Evolutionary conservation across 2,797 vertebrate species (phyloP), one percentile per base, ranked within the genome.

Genomic region (Tarsius wallacei): DNA sequence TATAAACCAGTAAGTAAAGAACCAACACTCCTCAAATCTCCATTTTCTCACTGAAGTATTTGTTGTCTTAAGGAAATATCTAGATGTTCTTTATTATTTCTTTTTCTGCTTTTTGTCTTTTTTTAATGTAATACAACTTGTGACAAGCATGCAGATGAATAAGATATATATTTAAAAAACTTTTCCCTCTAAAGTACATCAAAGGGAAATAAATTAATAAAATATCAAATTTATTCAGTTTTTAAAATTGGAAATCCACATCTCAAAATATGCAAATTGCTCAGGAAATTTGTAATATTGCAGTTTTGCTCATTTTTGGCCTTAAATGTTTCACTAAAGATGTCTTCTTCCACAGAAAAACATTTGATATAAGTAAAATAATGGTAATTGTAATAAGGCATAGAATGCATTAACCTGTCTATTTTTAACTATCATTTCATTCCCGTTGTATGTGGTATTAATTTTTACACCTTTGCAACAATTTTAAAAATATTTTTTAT

Each of bases 361-460:
- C 16, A 85, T 14, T 96, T 97, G 84, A 96, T 55, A 93, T 81
- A 96, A 98, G 92, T 97, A 64, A 96, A 98, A 97, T 31, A 59
- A 93, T 86, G 97, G 95, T 97, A 95, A 97, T 97, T 98, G 92
- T 51, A 96, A 28, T 0, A 15, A 95, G 77, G 95, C 63, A 93
- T 13, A 94, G 0, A 21, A 96, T 94, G 97, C 49, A 97, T 95
- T 96, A 94, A 83, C 91, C 91, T 93, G 28, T 28, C 17, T 96
- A 24, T 80, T 70, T 95, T 97, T 96, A 74, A 94, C 94, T 96
- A 59, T 5, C 64, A 78, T 26, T 96, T 98, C 15, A 7, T 96
- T 98, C 76, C 87, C 90, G 97, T 97, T 93, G 42, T 57, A 90
- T 97, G 24, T 55, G 97, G 96, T 57, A 53, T 0, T 76, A 55